A percentile compares a stretch with the other conserved stretches of the same genome.
Evolutionary conservation across 2,113 vertebrate genomes (phyloP).

Genomic region (Clarias magur): DNA sequence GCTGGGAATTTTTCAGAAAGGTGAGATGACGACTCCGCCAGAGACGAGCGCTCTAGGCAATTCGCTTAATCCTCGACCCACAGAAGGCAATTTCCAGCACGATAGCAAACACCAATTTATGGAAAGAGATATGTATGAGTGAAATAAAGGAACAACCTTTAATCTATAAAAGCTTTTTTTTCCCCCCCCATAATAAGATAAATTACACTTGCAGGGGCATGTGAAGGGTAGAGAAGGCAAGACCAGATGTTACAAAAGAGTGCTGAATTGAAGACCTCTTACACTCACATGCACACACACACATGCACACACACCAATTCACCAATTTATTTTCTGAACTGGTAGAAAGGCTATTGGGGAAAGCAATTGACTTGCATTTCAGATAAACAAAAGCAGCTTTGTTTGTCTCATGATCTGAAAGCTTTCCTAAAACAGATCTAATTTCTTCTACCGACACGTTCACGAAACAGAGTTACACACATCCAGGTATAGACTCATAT

Average conservation of each 20-base stretch:
- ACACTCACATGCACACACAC: not conserved
- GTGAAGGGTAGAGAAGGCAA: not conserved
- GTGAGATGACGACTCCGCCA: conserved; percentile 23
- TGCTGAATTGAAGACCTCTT: not conserved
- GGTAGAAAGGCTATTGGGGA: not conserved
- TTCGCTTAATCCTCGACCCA: conserved; percentile 39
- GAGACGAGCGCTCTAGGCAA: conserved; percentile 10
- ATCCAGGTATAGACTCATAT: not conserved
- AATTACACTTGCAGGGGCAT: not conserved
- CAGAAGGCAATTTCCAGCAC: conserved; percentile 45
- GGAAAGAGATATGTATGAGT: not conserved
- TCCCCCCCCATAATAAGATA: not conserved
- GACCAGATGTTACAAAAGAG: not conserved
- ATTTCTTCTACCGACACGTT: not conserved
- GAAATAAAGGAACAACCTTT: not conserved
- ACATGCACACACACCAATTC: not conserved
- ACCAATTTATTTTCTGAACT: not conserved
- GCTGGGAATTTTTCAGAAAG: conserved; percentile 43
- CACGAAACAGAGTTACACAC: not conserved
- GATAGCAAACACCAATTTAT: not conserved
- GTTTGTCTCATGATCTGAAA: not conserved
- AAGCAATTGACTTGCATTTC: not conserved
- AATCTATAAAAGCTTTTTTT: not conserved
- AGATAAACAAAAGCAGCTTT: not conserved
- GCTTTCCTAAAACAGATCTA: not conserved